A percentile compares a stretch with the other conserved stretches of the same genome.
These are phyloP conservation scores for Neodiprion virginianus DNA, from an alignment of 1,140 invertebrate genomes.

Conservation along the genomic window DNA sequence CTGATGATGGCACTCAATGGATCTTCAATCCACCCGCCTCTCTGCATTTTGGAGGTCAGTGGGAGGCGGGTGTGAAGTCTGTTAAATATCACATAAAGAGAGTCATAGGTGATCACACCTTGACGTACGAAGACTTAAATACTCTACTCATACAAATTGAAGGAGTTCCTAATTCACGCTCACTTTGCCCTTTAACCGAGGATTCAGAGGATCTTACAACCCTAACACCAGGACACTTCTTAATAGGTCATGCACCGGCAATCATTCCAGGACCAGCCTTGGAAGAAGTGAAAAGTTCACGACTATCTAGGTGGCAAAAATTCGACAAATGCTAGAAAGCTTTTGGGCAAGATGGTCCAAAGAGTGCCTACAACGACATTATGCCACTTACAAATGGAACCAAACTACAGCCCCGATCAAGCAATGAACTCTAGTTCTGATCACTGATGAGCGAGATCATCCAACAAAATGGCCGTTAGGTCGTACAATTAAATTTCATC, in stretches of 20 bases:
- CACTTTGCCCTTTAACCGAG: slow-evolving; percentile 21
- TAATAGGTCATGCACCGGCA: slow-evolving; percentile 21
- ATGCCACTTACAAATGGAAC: not conserved
- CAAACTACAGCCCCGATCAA: not conserved
- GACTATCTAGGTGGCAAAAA: slow-evolving; percentile 26
- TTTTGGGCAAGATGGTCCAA: not conserved
- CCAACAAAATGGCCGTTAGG: slow-evolving; percentile 19
- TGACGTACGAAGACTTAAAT: slow-evolving; percentile 27
- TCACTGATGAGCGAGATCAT: not conserved
- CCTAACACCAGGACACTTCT: slow-evolving; percentile 41
- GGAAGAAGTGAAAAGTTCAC: not conserved
- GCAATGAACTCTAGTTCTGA: not conserved
- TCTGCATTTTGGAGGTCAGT: slow-evolving; percentile 52
- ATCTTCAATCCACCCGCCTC: slow-evolving; percentile 54
- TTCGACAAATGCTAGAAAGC: not conserved
- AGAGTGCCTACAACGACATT: not conserved
- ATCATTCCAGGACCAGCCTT: slow-evolving; percentile 7
- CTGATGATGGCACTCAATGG: slow-evolving; percentile 46
- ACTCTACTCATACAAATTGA: slow-evolving; percentile 29
- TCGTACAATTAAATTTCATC: slow-evolving; percentile 12
- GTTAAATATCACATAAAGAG: slow-evolving; percentile 23
- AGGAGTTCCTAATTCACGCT: slow-evolving; percentile 30
- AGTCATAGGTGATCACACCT: slow-evolving; percentile 18
- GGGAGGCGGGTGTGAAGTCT: slow-evolving; percentile 24
- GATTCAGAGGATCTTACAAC: slow-evolving; percentile 30